phyloP scores from a whole-genome alignment of 1,140 invertebrate genomes.

The Drosophila nannoptera region DNA sequence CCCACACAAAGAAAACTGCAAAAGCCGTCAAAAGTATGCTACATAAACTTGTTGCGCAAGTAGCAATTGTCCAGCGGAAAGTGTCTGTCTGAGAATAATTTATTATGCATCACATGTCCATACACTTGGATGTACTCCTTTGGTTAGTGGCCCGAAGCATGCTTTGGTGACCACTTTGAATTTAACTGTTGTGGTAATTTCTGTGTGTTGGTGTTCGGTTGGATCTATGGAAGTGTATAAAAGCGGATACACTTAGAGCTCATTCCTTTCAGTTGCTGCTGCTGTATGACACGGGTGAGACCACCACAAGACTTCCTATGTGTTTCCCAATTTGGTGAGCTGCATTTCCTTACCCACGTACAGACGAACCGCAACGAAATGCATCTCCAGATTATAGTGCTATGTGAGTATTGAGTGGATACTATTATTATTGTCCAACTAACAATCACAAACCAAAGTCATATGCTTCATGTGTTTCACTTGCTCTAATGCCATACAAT shows the following conservation, averaged over 20 bases:
- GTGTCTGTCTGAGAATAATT: slow-evolving; percentile 28
- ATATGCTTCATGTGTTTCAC: slow-evolving; percentile 53
- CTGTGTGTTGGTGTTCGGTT: slow-evolving; percentile 1
- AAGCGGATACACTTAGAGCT: slow-evolving; percentile 16
- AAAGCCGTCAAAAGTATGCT: slow-evolving; percentile 34
- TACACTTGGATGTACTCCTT: slow-evolving; percentile 47
- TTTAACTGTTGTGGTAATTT: slow-evolving; percentile 18
- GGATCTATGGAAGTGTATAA: slow-evolving; percentile 40
- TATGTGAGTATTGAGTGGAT: slow-evolving; percentile 38
- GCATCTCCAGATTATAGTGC: slow-evolving; percentile 57
- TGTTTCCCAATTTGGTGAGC: slow-evolving; percentile 39
- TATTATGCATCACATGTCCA: slow-evolving; percentile 69
- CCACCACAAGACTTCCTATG: slow-evolving; percentile 49
- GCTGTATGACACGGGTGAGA: slow-evolving; percentile 28
- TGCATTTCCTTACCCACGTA: slow-evolving; percentile 18
- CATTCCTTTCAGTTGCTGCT: slow-evolving; percentile 61
- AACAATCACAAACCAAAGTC: slow-evolving; percentile 18
- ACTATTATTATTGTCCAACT: too few relatives aligned
- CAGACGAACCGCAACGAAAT: slow-evolving; percentile 32
- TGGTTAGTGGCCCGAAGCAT: slow-evolving; percentile 37
- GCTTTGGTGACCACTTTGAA: slow-evolving; percentile 69
- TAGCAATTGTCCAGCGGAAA: slow-evolving; percentile 59
- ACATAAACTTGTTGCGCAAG: slow-evolving; percentile 71
- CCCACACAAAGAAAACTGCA: neutral
- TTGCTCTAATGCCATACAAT: slow-evolving; percentile 76